Conservation (phyloP, 1,140 invertebrate species). For the Pseudachorutes palmiensis region DNA sequence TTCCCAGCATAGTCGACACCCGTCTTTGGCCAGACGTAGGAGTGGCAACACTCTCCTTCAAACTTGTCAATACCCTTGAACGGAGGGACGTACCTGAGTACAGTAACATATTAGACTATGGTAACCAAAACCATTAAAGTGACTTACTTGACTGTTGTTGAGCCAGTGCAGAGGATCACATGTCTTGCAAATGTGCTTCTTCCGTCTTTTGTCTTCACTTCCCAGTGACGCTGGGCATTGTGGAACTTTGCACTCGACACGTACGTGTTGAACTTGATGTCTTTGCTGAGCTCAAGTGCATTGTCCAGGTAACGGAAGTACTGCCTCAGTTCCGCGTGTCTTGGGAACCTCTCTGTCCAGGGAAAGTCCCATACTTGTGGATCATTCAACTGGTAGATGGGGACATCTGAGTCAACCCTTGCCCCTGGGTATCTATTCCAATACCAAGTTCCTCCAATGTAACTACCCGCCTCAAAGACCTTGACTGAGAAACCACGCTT, state of each 20-base stretch:
- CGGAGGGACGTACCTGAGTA: background rate
- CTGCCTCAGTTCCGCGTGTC: background rate
- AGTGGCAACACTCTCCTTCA: slow-evolving; percentile 10
- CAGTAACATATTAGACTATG: background rate
- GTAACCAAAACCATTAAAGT: background rate
- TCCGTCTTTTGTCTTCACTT: background rate
- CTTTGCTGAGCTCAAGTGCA: slow-evolving; percentile 3
- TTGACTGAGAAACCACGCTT: slow-evolving; percentile 7
- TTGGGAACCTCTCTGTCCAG: slow-evolving; percentile 6
- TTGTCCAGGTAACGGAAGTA: slow-evolving; percentile 13
- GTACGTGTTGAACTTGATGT: slow-evolving; percentile 11
- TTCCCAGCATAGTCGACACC: slow-evolving; percentile 15
- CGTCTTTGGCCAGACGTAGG: slow-evolving; percentile 17
- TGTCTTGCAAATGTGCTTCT: background rate
- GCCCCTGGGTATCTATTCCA: slow-evolving; percentile 24
- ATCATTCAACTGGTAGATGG: slow-evolving; percentile 16
- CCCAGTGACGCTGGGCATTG: background rate
- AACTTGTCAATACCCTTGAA: slow-evolving; percentile 18
- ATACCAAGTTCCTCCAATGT: slow-evolving; percentile 22
- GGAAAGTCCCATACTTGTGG: slow-evolving; percentile 11
- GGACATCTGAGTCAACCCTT: slow-evolving; percentile 8
- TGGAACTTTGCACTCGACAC: slow-evolving; percentile 2
- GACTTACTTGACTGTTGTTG: background rate
- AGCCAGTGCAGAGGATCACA: slow-evolving; percentile 14
- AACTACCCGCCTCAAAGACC: slow-evolving; percentile 13